Evolutionary conservation across 2,888 invertebrate genomes (phyloP).

Genomic region (Leptothorax acervorum): DNA sequence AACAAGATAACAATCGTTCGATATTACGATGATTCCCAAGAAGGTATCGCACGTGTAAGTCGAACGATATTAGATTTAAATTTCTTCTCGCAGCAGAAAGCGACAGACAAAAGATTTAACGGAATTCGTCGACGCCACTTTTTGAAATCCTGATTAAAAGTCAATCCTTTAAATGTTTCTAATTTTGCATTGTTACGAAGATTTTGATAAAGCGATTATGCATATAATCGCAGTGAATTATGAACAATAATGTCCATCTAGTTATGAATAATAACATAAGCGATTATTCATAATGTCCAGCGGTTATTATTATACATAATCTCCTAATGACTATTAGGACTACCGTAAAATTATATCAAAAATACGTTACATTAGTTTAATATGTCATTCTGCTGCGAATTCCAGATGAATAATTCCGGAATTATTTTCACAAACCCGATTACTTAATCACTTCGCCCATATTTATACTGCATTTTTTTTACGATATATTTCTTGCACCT

Average conservation of each 20-base stretch:
- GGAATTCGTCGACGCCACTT: background rate
- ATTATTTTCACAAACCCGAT: background rate
- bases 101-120: background rate
- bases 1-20: conserved; percentile 66
- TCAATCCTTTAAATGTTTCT: background rate
- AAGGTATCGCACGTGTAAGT: background rate
- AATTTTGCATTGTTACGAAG: background rate
- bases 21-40: conserved; percentile 29
- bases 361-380: background rate
- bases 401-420: background rate
- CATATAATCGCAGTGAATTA: background rate
- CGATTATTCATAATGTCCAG: conserved; percentile 5
- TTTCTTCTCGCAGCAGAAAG: conserved; percentile 14
- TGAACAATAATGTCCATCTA: background rate
- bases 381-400: conserved; percentile 3
- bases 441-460: background rate
- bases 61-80: conserved; percentile 13
- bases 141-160: background rate
- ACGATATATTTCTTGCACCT: conserved; percentile 33
- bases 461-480: conserved; percentile 19
- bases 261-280: background rate
- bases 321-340: background rate
- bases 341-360: background rate
- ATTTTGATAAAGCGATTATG: background rate
- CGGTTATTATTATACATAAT: background rate